phyloP scores from a whole-genome alignment of 2,888 invertebrate genomes.

The Oscheius sp. region DNA sequence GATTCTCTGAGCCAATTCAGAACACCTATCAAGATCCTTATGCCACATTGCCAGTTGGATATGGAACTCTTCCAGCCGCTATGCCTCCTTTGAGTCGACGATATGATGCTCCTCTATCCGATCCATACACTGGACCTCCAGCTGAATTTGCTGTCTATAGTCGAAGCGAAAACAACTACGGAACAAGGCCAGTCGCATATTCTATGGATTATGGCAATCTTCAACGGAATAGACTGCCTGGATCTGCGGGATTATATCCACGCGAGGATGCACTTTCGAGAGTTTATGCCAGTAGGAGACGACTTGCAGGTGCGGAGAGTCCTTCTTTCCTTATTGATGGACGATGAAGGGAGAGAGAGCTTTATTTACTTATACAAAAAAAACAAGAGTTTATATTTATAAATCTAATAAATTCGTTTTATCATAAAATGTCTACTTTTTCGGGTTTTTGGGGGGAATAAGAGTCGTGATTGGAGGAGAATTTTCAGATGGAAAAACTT shows the following conservation, averaged over 20 bases:
- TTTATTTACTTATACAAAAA: background rate
- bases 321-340: slow-evolving; percentile 52
- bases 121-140: slow-evolving; percentile 26
- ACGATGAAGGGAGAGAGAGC: slow-evolving; percentile 28
- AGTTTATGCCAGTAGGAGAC: slow-evolving; percentile 51
- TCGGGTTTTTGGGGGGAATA: background rate
- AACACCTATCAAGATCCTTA: background rate
- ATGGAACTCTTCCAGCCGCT: slow-evolving; percentile 33
- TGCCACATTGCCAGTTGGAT: slow-evolving; percentile 17
- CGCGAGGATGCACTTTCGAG: slow-evolving; percentile 52
- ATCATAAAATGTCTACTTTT: background rate
- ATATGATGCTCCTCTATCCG: slow-evolving; percentile 48
- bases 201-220: slow-evolving; percentile 66
- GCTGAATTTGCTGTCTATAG: slow-evolving; percentile 59
- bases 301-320: slow-evolving; percentile 35
- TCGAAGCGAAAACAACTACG: slow-evolving; percentile 67
- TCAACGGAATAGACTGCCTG: slow-evolving; percentile 27
- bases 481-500: too few species aligned
- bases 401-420: slow-evolving; percentile 19
- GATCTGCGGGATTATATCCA: background rate
- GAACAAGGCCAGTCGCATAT: slow-evolving; percentile 59
- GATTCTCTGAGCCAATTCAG: background rate
- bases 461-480: slow-evolving; percentile 6
- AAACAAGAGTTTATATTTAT: slow-evolving; percentile 10
- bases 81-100: slow-evolving; percentile 22